Evolutionary conservation across 2,113 vertebrate genomes (phyloP).

Genomic region (Eptesicus fuscus): DNA sequence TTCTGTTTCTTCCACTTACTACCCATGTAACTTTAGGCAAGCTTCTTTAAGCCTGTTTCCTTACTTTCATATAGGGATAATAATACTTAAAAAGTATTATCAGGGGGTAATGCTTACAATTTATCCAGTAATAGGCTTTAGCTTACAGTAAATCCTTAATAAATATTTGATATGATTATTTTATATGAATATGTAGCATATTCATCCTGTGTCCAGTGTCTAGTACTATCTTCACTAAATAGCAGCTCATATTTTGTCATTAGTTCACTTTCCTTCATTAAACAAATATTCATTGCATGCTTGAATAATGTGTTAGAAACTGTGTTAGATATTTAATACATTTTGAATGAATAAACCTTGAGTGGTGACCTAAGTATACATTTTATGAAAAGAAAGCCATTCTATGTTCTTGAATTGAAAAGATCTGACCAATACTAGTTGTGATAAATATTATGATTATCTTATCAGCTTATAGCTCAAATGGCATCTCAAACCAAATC

Average conservation of each 20-base stretch:
- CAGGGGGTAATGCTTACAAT: not conserved
- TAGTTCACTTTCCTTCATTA: not conserved
- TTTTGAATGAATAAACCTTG: not conserved
- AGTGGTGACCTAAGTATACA: not conserved
- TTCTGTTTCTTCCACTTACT: not conserved
- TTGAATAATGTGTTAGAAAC: not conserved
- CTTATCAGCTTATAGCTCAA: not conserved
- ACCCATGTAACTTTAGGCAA: not conserved
- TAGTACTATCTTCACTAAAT: not conserved
- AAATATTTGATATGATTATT: not conserved
- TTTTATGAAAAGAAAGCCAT: not conserved
- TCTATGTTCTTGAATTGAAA: not conserved
- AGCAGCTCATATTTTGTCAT: not conserved
- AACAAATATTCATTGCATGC: not conserved
- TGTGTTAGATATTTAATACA: not conserved
- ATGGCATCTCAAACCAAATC: not conserved
- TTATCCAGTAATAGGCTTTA: not conserved
- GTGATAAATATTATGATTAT: not conserved
- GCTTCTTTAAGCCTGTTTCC: not conserved
- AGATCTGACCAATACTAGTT: not conserved
- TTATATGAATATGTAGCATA: not conserved
- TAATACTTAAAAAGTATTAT: not conserved
- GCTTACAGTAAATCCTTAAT: not conserved
- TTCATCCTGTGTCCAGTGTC: not conserved
- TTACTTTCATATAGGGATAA: not conserved